A percentile compares a stretch with the other conserved stretches of the same genome.
Conservation (phyloP, 2,113 vertebrate genomes). For the Bagarius yarrelli region DNA sequence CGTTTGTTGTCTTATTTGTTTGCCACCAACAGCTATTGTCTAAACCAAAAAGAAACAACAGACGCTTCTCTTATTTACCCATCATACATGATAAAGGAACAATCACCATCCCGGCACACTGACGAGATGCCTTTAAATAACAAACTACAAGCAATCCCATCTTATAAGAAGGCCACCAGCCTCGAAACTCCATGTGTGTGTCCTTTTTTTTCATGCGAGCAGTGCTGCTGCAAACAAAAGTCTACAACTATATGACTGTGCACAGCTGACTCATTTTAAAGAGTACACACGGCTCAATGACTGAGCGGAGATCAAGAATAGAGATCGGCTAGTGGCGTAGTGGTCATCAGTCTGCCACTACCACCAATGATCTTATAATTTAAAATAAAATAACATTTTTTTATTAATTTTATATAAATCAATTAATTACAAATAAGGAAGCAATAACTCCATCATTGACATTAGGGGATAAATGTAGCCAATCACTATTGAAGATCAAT, state of each 20-base stretch:
- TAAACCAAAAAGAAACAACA: conserved; percentile 39
- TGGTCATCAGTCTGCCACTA: conserved; percentile 36
- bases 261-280: conserved; percentile 61
- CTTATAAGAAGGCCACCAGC: conserved; percentile 62
- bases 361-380: not conserved
- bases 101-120: conserved; percentile 62
- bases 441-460: not conserved
- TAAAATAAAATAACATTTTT: too few species aligned
- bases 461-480: not conserved
- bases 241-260: conserved; percentile 64
- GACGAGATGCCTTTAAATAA: conserved; percentile 68
- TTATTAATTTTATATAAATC: not conserved
- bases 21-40: conserved; percentile 25
- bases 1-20: conserved; percentile 24
- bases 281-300: conserved; percentile 53
- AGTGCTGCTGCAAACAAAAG: conserved; percentile 60
- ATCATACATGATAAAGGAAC: conserved; percentile 60
- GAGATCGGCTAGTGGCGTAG: conserved; percentile 45
- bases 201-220: conserved; percentile 54
- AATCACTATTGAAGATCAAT: too few species aligned
- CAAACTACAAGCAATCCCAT: conserved; percentile 67
- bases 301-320: conserved; percentile 68
- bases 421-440: not conserved
- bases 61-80: conserved; percentile 29
- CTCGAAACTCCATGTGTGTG: conserved; percentile 56